These are phyloP conservation scores for Brachyptera putata DNA, from an alignment of 2,888 invertebrate species.

Conservation along the genomic window DNA sequence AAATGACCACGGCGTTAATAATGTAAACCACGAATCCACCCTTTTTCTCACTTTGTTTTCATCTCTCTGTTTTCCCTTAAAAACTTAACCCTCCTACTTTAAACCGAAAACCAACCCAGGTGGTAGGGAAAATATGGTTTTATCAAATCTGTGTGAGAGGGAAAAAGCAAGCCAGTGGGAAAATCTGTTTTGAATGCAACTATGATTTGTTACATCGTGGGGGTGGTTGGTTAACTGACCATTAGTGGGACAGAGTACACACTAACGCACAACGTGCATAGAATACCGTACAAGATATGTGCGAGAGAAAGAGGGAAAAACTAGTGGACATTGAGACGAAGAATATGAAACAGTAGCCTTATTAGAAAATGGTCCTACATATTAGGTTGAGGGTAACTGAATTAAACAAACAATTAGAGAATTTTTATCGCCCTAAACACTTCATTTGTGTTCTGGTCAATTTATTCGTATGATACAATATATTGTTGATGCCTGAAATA, in stretches of 20 bases:
- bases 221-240: conserved; percentile 16
- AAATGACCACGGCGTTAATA: too few relatives aligned
- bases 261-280: too few relatives aligned
- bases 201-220: conserved; percentile 27
- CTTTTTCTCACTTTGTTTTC: conserved; percentile 4
- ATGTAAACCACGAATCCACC: conserved; percentile 11
- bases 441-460: too few relatives aligned
- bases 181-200: conserved; percentile 29
- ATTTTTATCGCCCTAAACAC: too few relatives aligned
- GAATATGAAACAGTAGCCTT: too few relatives aligned
- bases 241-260: conserved; percentile 2
- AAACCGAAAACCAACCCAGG: conserved; percentile 12
- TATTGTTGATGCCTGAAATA: too few relatives aligned
- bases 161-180: conserved; percentile 18
- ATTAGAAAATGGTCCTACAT: too few relatives aligned
- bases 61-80: conserved; percentile 1
- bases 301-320: not conserved
- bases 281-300: too few relatives aligned
- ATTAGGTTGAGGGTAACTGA: too few relatives aligned
- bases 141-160: conserved; percentile 14
- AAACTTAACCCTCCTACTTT: not conserved
- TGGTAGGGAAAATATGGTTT: conserved; percentile 19
- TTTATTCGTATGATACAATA: too few relatives aligned
- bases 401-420: too few relatives aligned
- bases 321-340: not conserved